Conservation (phyloP, 2,113 vertebrate genomes). For the Pyrgilauda ruficollis region DNA sequence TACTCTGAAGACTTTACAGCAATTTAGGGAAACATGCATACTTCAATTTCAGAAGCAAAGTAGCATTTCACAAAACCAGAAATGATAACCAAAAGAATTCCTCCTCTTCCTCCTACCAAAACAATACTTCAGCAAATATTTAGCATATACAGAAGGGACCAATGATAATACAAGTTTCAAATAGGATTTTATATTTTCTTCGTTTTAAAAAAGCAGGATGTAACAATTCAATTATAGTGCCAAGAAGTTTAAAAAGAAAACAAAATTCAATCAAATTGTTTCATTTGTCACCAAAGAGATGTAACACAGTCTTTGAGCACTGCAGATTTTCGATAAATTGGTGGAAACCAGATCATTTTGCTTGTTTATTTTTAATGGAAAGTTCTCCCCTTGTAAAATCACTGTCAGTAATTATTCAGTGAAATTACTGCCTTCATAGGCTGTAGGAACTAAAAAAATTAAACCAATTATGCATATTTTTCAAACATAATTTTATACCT, state of each 20-base stretch:
- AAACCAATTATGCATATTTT: not conserved
- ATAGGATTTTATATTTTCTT: not conserved
- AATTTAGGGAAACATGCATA: not conserved
- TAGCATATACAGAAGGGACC: not conserved
- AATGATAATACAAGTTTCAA: not conserved
- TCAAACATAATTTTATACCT: not conserved
- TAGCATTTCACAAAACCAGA: not conserved
- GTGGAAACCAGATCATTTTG: not conserved
- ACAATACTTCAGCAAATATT: not conserved
- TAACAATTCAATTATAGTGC: not conserved
- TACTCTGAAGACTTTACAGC: constrained; percentile 6
- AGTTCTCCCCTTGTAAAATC: not conserved
- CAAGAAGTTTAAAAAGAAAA: not conserved
- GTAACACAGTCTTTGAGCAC: not conserved
- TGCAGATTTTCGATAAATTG: not conserved
- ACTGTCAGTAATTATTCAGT: not conserved
- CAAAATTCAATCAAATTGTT: not conserved
- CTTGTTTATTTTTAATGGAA: not conserved
- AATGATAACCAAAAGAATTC: not conserved
- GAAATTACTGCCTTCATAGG: not conserved
- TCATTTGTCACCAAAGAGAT: not conserved
- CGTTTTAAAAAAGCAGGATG: not conserved
- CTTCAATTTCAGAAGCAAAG: constrained; percentile 17
- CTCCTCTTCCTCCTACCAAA: not conserved
- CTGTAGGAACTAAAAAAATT: not conserved